Evolutionary conservation across 2,797 vertebrate genomes (phyloP).

Genomic region (Falco cherrug): DNA sequence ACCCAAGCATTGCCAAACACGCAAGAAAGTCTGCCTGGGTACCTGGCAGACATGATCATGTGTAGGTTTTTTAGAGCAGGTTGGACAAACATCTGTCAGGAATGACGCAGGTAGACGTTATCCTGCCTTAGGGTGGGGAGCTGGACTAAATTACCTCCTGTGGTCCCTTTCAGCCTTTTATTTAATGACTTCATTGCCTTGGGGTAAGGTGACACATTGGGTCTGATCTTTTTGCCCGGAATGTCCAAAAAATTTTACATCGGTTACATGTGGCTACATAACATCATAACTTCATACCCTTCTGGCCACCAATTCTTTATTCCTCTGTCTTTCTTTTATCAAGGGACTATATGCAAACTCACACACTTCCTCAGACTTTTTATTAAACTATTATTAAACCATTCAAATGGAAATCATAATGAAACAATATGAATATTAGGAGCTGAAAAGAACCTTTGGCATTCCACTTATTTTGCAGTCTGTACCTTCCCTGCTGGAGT

Average conservation of each 20-base stretch:
- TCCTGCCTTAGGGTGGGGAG: slow-evolving; percentile 44
- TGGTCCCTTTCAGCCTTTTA: slow-evolving; percentile 41
- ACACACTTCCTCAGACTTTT: neutral
- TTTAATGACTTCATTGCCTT: slow-evolving; percentile 37
- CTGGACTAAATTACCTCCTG: slow-evolving; percentile 38
- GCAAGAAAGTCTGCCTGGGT: slow-evolving; percentile 18
- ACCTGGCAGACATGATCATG: slow-evolving; percentile 11
- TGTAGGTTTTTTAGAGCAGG: neutral
- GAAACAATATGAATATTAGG: neutral
- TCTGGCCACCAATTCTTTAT: neutral
- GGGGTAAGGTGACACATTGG: slow-evolving; percentile 34
- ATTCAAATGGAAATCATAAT: neutral
- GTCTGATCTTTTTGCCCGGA: slow-evolving; percentile 34
- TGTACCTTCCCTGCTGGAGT: neutral
- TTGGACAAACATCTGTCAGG: slow-evolving; percentile 69
- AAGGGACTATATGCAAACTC: neutral
- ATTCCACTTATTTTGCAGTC: neutral
- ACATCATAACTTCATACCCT: neutral
- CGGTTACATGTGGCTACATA: neutral
- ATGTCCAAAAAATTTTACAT: slow-evolving; percentile 16
- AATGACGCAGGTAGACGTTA: slow-evolving; percentile 41
- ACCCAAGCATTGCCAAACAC: slow-evolving; percentile 12
- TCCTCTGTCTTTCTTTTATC: neutral
- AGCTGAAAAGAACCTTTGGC: neutral
- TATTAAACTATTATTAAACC: neutral